Evolutionary conservation across 2,888 invertebrate genomes (phyloP), one percentile per base, ranked within the genome.

Genomic region (Tenodera sinensis): DNA sequence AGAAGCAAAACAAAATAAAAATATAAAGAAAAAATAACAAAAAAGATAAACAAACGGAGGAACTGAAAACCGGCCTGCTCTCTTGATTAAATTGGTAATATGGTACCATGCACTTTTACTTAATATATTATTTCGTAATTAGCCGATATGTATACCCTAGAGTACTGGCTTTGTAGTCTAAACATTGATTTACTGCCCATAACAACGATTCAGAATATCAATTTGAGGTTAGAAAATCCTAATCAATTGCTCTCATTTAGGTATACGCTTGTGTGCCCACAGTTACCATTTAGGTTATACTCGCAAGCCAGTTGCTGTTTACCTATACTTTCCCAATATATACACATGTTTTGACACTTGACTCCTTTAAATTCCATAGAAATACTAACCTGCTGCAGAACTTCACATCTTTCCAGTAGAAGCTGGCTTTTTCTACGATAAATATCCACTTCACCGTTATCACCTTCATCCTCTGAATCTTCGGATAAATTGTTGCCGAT

Each of bases 361-460:
- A 42, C 25, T 71, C 3, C 8, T 71, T 71, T 71, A 15, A 20
- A 71, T 71, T 20, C 6, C 47, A 81, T 20, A 82, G 82, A 81
- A 83, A 54, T 28, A 20, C 89, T 89, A 89, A 94, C 94, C 93
- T 94, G 96, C 92, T 97, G 96, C 91, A 97, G 94, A 91, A 96
- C 95, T 93, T 96, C 96, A 93, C 97, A 97, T 94, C 96, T 95
- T 92, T 96, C 96, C 91, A 96, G 93, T 89, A 97, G 93, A 91
- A 96, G 93, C 93, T 96, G 96, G 93, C 96, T 96, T 93, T 96
- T 97, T 92, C 95, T 95, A 92, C 96, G 96, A 92, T 96, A 96
- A 92, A 96, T 94, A 92, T 96, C 96, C 91, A 95, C 95, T 92
- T 96, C 96, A 91, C 94, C 94, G 54, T 93, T 94, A 89, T 94